Conservation (phyloP, 2,797 vertebrate species). For the Rhynchotus rufescens region DNA sequence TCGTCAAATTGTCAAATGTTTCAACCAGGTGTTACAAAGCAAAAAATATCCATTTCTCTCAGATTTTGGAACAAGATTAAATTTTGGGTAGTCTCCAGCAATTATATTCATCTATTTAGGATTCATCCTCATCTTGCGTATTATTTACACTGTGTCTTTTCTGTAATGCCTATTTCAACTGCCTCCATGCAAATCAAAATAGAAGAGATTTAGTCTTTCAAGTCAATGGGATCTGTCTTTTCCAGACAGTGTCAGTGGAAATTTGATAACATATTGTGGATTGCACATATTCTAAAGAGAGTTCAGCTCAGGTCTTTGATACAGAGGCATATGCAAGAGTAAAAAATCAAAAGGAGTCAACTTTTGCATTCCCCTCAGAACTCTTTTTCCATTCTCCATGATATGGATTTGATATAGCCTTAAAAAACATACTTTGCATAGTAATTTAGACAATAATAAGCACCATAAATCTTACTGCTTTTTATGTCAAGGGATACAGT, state of each 20-base stretch:
- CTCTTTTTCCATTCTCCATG: background rate
- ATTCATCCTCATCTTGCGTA: background rate
- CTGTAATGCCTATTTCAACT: background rate
- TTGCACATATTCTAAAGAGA: background rate
- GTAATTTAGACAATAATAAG: slow-evolving; percentile 44
- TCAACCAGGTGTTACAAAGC: background rate
- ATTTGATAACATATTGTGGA: background rate
- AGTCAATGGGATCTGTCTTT: background rate
- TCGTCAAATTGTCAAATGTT: background rate
- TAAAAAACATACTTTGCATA: slow-evolving; percentile 31
- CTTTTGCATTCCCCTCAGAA: background rate
- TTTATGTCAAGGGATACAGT: slow-evolving; percentile 19
- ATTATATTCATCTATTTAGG: background rate
- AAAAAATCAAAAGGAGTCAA: slow-evolving; percentile 42
- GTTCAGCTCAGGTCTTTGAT: background rate
- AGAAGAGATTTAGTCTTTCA: background rate
- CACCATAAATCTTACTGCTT: slow-evolving; percentile 25
- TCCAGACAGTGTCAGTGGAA: background rate
- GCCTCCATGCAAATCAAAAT: background rate
- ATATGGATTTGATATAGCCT: slow-evolving; percentile 33
- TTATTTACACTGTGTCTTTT: background rate
- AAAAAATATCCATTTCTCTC: background rate
- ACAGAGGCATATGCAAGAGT: background rate
- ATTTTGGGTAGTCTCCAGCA: background rate
- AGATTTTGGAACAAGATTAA: background rate